phyloP scores from a whole-genome alignment of 23 tunicate genomes.

The Styela plicata region DNA sequence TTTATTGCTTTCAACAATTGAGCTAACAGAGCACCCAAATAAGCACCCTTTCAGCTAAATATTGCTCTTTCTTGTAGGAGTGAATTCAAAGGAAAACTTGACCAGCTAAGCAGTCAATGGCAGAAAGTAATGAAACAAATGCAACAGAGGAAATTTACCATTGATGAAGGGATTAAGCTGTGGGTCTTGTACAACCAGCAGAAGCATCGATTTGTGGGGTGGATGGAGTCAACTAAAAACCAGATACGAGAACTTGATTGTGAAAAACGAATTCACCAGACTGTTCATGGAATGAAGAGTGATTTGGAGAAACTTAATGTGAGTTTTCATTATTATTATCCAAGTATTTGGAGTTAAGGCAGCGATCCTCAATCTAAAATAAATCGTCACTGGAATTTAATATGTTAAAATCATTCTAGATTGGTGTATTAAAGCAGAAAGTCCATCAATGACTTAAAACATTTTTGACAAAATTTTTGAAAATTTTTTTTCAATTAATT shows the following conservation, averaged over 20 bases:
- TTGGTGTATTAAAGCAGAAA: no score
- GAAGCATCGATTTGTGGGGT: slow-evolving; percentile 7
- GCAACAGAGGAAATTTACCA: slow-evolving; percentile 30
- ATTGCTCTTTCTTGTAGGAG: slow-evolving; percentile 10
- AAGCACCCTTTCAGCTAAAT: no score
- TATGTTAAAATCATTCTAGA: no score
- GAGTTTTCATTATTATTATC: no score
- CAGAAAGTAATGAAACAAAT: slow-evolving; percentile 31
- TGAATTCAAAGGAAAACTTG: slow-evolving; percentile 37
- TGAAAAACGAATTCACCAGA: slow-evolving; percentile 1
- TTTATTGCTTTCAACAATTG: no score
- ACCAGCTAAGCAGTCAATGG: slow-evolving; percentile 48
- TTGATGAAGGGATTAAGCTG: slow-evolving; percentile 26
- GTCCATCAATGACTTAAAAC: no score
- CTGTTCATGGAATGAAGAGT: slow-evolving; percentile 16
- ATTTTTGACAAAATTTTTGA: no score
- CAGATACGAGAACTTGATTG: slow-evolving; percentile 5
- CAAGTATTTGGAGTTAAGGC: no score
- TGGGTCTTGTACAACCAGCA: slow-evolving; percentile 41
- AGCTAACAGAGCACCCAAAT: no score
- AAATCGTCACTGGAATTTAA: no score
- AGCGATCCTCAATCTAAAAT: no score
- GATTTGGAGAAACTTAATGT: slow-evolving; percentile 16
- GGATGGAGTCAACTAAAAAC: slow-evolving; percentile 18
- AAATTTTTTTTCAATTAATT: no score